These are phyloP conservation scores for Potamilus streckersoni DNA, from an alignment of 1,140 invertebrate species.

Conservation along the genomic window DNA sequence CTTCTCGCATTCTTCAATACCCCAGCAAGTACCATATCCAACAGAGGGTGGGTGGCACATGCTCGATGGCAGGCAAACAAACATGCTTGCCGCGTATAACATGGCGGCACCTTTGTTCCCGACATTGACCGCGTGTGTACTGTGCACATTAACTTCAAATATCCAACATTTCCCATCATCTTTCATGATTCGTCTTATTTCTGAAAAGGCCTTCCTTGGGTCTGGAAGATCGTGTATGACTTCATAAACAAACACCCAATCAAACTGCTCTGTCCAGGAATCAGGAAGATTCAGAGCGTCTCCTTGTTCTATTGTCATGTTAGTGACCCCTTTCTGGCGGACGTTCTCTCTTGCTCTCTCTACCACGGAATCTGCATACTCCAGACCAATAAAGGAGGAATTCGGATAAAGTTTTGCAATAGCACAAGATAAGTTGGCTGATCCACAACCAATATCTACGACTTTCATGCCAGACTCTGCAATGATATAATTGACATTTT, in stretches of 20 bases:
- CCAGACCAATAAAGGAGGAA: not conserved
- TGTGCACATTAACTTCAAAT: not conserved
- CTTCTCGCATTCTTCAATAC: not conserved
- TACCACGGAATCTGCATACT: not conserved
- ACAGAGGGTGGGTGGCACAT: not conserved
- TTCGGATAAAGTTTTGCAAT: not conserved
- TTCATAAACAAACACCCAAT: constrained; percentile 7
- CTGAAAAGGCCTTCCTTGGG: constrained; percentile 1
- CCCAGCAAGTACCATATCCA: not conserved
- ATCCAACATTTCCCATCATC: not conserved
- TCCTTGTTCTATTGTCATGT: not conserved
- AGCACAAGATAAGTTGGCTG: not conserved
- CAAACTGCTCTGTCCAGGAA: not conserved
- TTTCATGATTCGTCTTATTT: constrained; percentile 8
- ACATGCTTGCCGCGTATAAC: not conserved
- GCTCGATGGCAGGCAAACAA: constrained; percentile 1
- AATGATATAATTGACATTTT: too few relatives aligned
- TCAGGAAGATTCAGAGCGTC: not conserved
- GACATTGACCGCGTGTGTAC: not conserved
- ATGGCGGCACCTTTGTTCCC: not conserved
- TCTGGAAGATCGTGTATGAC: constrained; percentile 10
- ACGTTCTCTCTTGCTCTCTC: not conserved
- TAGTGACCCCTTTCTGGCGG: not conserved
- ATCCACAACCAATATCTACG: not conserved
- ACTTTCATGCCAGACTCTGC: constrained; percentile 2